Percentiles rank a stretch among this genome's conserved stretches.
phyloP scores from a whole-genome alignment of 2,888 invertebrate genomes.

The Smittia sp. region DNA sequence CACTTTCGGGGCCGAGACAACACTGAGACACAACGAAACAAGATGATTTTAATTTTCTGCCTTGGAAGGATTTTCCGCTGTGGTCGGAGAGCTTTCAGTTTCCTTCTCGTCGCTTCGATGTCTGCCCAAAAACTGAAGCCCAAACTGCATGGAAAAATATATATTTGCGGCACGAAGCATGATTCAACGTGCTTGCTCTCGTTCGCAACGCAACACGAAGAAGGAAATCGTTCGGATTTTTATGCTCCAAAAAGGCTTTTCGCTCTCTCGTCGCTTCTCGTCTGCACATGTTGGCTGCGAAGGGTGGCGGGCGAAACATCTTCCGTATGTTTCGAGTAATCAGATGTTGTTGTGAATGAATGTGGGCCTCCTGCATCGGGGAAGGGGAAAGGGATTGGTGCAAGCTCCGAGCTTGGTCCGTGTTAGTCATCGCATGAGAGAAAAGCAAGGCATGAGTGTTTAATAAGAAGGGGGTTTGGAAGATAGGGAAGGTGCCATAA shows the following conservation, averaged over 20 bases:
- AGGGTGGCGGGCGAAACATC: too few species aligned
- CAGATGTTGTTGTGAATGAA: too few species aligned
- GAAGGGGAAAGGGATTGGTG: too few species aligned
- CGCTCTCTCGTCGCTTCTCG: too few species aligned
- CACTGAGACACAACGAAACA: not conserved
- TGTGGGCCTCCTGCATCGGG: too few species aligned
- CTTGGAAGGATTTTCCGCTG: not conserved
- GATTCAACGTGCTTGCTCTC: not conserved
- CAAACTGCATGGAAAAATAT: not conserved
- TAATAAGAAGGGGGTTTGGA: too few species aligned
- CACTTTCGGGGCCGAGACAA: not conserved
- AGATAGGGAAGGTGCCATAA: too few species aligned
- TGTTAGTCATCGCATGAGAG: too few species aligned
- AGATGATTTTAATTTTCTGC: not conserved
- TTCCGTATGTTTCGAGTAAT: too few species aligned
- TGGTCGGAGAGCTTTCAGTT: constrained; percentile 11
- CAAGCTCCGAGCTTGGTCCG: not conserved
- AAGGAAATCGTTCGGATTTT: not conserved
- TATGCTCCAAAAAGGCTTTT: too few species aligned
- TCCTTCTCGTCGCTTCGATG: constrained; percentile 28
- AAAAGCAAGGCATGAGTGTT: too few species aligned
- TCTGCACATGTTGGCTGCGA: too few species aligned
- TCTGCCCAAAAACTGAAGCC: constrained; percentile 24
- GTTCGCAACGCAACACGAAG: not conserved
- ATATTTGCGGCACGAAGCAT: not conserved